Evolutionary conservation across 2,797 vertebrate species (phyloP), one percentile per base, ranked within the genome.

Genomic region (Sternotherus odoratus): DNA sequence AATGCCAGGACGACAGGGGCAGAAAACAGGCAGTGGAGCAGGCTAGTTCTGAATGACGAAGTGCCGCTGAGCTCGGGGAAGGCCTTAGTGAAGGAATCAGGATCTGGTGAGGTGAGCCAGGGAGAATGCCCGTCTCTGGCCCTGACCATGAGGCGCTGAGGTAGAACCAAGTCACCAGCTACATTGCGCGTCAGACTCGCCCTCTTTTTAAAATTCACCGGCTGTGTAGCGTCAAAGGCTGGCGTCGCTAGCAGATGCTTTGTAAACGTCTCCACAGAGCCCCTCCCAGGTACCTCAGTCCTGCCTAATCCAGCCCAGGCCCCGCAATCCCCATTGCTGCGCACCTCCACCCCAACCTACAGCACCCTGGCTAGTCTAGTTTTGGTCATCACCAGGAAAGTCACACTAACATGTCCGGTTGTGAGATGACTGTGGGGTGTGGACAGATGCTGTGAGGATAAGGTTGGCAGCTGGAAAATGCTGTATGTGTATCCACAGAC

Each of bases 231-330:
- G 5, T 72, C 17, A 43, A 39, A 72, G 57, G 57, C 30, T 33
- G 46, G 69, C 84, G 79, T 28, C 78, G 57, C 30, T 60, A 39
- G 69, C 86, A 81, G 33, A 80, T 7, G 53, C 51, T 54, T 39
- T 51, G 43, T 80, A 57, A n/a, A 92, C 39, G 11, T 93, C 91
- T 85, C 60, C 0, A 0, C 81, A 86, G 82, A 48, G 12, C 86
- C 78, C 19, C 13, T 5, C 19, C 43, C 17, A 33, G 6, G 50
- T 50, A 74, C 82, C 4, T 1, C 6, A 1, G 0, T 54, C 79
- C 48, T 4, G 33, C 88, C 48, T 72, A 78, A 85, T 85, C 92
- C 89, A 0, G 2, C 87, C 93, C 48, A 9, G 5, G 78, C 86
- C 54, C 23, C 49, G 8, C 23, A 83, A 54, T 69, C 10, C 86